Evolutionary conservation across 2,888 invertebrate genomes (phyloP).

Genomic region (Rhingia campestris): DNA sequence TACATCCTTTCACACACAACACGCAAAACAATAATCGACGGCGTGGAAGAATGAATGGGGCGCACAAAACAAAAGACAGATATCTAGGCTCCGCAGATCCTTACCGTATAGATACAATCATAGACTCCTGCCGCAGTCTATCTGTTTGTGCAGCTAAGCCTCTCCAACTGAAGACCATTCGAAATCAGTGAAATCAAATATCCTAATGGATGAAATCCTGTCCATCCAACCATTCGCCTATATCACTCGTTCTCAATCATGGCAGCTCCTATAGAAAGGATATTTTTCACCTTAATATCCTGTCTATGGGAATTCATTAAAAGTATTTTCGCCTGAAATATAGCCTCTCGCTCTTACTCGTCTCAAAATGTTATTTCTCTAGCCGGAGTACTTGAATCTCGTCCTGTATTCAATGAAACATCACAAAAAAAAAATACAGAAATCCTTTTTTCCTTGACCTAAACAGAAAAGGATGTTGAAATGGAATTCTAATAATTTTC

Average conservation of each 20-base stretch:
- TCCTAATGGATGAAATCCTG: constrained; percentile 51
- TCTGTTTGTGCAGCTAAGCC: background rate
- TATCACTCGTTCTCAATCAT: background rate
- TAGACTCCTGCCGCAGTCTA: constrained; percentile 27
- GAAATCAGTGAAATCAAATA: constrained; percentile 55
- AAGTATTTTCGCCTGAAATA: constrained; percentile 42
- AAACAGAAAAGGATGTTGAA: constrained; percentile 48
- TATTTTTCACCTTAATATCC: constrained; percentile 3
- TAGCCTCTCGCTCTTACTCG: background rate
- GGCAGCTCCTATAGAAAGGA: background rate
- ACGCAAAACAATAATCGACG: constrained; percentile 60
- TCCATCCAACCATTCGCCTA: constrained; percentile 25
- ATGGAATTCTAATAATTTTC: constrained; percentile 44
- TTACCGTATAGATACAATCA: constrained; percentile 19
- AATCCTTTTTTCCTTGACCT: constrained; percentile 19
- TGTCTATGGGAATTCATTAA: constrained; percentile 38
- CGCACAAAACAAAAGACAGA: constrained; percentile 7
- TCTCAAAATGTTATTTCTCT: constrained; percentile 23
- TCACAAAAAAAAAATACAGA: background rate
- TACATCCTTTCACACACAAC: constrained; percentile 11
- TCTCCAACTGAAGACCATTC: constrained; percentile 3
- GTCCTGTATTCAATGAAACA: background rate
- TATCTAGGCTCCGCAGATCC: constrained; percentile 14
- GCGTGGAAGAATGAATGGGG: constrained; percentile 57
- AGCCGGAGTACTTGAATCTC: constrained; percentile 13